Conservation (phyloP, 2,797 vertebrate genomes). For the Gymnoscopelus braueri region DNA sequence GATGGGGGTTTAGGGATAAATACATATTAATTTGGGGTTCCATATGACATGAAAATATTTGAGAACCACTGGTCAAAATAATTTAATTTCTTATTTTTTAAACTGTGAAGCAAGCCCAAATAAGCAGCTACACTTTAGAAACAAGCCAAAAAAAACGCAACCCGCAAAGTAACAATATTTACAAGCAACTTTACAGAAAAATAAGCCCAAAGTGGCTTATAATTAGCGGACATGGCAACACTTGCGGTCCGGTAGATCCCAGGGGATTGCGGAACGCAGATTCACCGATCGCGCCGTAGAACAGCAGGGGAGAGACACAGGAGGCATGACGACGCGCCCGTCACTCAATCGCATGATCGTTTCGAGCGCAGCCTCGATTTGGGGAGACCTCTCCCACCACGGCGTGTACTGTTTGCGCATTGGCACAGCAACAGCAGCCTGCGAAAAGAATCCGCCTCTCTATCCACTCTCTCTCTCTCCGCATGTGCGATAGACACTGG, state of each 20-base stretch:
- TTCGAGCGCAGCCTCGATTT: constrained; percentile 69
- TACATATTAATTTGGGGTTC: too few species aligned
- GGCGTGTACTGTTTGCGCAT: constrained; percentile 71
- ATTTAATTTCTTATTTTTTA: too few species aligned
- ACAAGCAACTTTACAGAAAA: too few species aligned
- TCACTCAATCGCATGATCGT: constrained; percentile 77
- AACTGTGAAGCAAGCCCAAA: too few species aligned
- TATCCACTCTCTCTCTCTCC: constrained; percentile 20
- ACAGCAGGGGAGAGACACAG: constrained; percentile 64
- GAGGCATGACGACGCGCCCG: constrained; percentile 66
- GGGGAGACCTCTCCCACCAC: constrained; percentile 68
- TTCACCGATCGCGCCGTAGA: constrained; percentile 70
- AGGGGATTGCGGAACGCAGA: constrained; percentile 78
- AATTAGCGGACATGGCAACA: too few species aligned
- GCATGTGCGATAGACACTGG: constrained; percentile 37
- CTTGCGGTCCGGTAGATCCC: constrained; percentile 55
- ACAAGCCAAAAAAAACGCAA: too few species aligned
- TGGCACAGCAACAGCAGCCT: constrained; percentile 68
- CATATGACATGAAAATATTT: too few species aligned
- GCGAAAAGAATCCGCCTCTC: constrained; percentile 34
- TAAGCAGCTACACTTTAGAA: too few species aligned
- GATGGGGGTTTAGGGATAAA: too few species aligned
- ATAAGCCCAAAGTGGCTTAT: too few species aligned
- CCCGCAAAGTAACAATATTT: too few species aligned
- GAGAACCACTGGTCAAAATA: too few species aligned